A percentile compares a stretch with the other conserved stretches of the same genome.
Evolutionary conservation across 2,888 invertebrate species (phyloP).

Genomic region (Plagodis pulveraria): DNA sequence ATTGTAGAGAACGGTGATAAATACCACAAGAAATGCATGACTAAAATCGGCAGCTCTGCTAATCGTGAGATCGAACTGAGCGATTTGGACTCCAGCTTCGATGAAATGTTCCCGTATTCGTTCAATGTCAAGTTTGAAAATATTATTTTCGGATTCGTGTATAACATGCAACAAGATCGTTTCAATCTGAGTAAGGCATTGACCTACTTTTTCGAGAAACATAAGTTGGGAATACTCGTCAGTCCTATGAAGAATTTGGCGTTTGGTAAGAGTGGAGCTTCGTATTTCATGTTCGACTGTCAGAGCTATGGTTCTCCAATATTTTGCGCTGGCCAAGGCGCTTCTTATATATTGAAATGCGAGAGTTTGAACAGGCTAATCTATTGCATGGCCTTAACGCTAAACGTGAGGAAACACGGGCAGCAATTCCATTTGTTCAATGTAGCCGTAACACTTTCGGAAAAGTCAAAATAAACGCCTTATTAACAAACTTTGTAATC

Average conservation of each 20-base stretch:
- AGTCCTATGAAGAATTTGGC: conserved; percentile 81
- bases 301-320: conserved; percentile 86
- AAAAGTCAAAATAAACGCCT: conserved; percentile 62
- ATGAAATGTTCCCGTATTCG: conserved; percentile 82
- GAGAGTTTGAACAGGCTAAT: conserved; percentile 85
- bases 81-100: conserved; percentile 82
- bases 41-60: conserved; percentile 63
- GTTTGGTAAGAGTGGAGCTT: conserved; percentile 78
- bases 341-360: conserved; percentile 86
- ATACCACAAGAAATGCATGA: conserved; percentile 81
- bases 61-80: conserved; percentile 85
- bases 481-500: not conserved
- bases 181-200: conserved; percentile 88
- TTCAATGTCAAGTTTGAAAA: conserved; percentile 85
- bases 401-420: conserved; percentile 83
- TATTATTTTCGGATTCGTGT: conserved; percentile 86
- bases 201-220: conserved; percentile 84
- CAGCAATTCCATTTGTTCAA: conserved; percentile 81
- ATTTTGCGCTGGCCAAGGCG: conserved; percentile 84
- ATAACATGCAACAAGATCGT: conserved; percentile 79
- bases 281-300: conserved; percentile 89
- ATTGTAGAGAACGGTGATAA: conserved; percentile 85
- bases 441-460: conserved; percentile 52
- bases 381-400: conserved; percentile 86
- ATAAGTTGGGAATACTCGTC: conserved; percentile 81